Evolutionary conservation across 2,797 vertebrate species (phyloP).

Genomic region (Brachymystax lenok): DNA sequence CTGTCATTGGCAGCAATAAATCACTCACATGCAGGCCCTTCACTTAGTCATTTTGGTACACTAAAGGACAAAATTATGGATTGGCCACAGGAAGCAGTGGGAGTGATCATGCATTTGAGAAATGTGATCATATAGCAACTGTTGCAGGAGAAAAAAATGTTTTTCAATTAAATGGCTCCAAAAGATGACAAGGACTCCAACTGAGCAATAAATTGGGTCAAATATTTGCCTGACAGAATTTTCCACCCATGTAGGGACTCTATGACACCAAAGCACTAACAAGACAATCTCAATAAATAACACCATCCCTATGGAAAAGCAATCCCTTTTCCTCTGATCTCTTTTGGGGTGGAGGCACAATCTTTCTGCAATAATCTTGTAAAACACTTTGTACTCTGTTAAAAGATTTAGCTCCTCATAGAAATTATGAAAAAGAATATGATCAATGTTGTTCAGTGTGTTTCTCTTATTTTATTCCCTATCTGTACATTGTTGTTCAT

Average conservation of each 20-base stretch:
- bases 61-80: neutral
- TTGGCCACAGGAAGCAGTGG: neutral
- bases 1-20: neutral
- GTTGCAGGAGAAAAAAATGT: neutral
- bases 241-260: constrained; percentile 2
- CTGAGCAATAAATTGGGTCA: constrained; percentile 11
- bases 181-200: neutral
- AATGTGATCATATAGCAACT: neutral
- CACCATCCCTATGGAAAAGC: neutral
- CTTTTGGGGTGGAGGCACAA: neutral
- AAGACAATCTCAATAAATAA: neutral
- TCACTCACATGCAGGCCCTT: constrained; percentile 7
- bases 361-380: neutral
- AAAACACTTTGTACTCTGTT: neutral
- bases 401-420: neutral
- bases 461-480: neutral
- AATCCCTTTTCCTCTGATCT: neutral
- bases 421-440: neutral
- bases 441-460: neutral
- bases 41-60: neutral
- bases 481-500: neutral
- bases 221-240: constrained; percentile 7
- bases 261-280: neutral
- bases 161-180: neutral
- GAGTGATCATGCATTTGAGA: neutral